Evolutionary conservation across 1,140 invertebrate species (phyloP).

Genomic region (Papilio polytes): DNA sequence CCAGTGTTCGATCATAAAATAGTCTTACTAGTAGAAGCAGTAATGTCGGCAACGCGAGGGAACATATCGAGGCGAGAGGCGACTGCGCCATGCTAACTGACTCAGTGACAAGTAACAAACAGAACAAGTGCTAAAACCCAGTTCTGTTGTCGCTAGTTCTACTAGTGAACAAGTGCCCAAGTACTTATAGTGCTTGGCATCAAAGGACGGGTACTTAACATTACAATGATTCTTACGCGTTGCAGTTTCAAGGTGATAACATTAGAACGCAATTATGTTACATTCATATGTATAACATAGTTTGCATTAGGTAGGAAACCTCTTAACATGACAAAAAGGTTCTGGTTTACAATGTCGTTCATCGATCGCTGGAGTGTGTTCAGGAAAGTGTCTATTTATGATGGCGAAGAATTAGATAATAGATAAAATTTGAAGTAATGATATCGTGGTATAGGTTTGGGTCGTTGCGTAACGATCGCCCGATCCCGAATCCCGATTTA

Average conservation of each 20-base stretch:
- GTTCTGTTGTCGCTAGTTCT: background rate
- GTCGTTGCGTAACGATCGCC: constrained; percentile 27
- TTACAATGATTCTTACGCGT: background rate
- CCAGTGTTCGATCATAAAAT: too few relatives aligned
- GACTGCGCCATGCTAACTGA: background rate
- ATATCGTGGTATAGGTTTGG: constrained; percentile 13
- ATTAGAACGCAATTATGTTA: background rate
- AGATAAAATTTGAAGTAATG: background rate
- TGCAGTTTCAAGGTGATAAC: background rate
- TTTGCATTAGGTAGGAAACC: background rate
- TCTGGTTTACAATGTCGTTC: too few relatives aligned
- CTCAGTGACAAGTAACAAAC: background rate
- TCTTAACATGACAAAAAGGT: background rate
- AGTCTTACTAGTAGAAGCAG: constrained; percentile 8
- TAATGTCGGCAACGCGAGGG: background rate
- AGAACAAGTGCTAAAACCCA: background rate
- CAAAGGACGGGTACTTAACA: background rate
- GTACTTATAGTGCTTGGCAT: background rate
- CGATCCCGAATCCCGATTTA: constrained; percentile 25
- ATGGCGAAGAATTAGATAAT: background rate
- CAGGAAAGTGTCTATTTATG: background rate
- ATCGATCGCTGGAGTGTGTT: background rate
- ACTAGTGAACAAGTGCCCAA: background rate
- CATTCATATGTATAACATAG: background rate
- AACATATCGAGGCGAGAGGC: background rate